phyloP scores from a whole-genome alignment of 2,113 vertebrate genomes.

The Chloropsis hardwickii region DNA sequence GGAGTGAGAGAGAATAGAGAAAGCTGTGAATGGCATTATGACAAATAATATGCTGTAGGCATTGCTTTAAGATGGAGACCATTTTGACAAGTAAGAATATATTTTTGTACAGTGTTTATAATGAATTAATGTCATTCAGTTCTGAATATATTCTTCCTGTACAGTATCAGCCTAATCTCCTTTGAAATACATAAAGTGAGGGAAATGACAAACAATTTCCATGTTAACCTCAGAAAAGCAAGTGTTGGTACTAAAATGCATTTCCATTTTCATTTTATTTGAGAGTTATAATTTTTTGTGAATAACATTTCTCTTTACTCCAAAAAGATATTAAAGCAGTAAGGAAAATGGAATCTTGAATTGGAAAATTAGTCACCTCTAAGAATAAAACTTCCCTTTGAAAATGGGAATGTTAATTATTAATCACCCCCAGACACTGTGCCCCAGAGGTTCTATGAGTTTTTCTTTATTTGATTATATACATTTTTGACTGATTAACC shows the following conservation, averaged over 20 bases:
- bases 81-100: background rate
- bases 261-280: background rate
- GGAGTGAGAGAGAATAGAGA: background rate
- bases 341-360: background rate
- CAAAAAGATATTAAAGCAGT: background rate
- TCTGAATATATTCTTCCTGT: background rate
- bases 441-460: background rate
- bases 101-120: background rate
- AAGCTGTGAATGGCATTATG: background rate
- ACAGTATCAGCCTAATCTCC: background rate
- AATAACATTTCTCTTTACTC: background rate
- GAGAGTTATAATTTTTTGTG: background rate
- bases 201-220: background rate
- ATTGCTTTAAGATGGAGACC: background rate
- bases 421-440: background rate
- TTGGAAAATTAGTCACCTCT: background rate
- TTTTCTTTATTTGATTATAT: conserved; percentile 27
- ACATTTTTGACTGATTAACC: conserved; percentile 19
- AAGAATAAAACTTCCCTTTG: background rate
- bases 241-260: background rate
- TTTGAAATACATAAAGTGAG: background rate
- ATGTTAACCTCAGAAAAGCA: background rate
- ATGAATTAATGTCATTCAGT: background rate
- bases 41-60: background rate
- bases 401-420: conserved; percentile 13